Evolutionary conservation across 1,140 invertebrate species (phyloP).

Genomic region (Phthorimaea operculella): DNA sequence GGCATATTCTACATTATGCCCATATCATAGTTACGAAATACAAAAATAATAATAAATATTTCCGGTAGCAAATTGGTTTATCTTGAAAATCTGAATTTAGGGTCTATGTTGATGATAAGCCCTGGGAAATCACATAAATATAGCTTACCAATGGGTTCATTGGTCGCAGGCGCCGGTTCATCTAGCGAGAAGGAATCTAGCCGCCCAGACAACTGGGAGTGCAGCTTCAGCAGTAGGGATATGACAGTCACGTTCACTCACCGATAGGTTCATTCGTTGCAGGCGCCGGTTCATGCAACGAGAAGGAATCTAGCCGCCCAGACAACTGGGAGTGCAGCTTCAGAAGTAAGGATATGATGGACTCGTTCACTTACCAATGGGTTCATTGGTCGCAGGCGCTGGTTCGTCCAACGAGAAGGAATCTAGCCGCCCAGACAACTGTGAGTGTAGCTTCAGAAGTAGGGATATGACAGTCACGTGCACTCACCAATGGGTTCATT

Average conservation of each 20-base stretch:
- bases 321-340: constrained; percentile 94
- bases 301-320: constrained; percentile 81
- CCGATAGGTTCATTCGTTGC: constrained; percentile 41
- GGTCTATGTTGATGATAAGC: no score
- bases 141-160: constrained; percentile 50
- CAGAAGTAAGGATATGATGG: constrained; percentile 89
- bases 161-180: no score
- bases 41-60: no score
- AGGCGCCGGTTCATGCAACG: no score
- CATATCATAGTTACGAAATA: no score
- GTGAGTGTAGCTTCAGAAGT: constrained; percentile 92
- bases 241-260: constrained; percentile 87
- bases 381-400: constrained; percentile 32
- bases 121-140: no score
- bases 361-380: constrained; percentile 70
- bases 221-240: constrained; percentile 90
- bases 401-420: constrained; percentile 72
- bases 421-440: constrained; percentile 84
- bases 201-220: constrained; percentile 87
- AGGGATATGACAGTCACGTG: constrained; percentile 92
- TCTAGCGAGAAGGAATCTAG: constrained; percentile 80
- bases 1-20: no score
- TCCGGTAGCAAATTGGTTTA: no score
- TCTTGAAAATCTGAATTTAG: no score
- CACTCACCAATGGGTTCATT: constrained; percentile 50